Base-by-base conservation (phyloP, 2,888 invertebrate genomes). In the Melieria omissa region DNA sequence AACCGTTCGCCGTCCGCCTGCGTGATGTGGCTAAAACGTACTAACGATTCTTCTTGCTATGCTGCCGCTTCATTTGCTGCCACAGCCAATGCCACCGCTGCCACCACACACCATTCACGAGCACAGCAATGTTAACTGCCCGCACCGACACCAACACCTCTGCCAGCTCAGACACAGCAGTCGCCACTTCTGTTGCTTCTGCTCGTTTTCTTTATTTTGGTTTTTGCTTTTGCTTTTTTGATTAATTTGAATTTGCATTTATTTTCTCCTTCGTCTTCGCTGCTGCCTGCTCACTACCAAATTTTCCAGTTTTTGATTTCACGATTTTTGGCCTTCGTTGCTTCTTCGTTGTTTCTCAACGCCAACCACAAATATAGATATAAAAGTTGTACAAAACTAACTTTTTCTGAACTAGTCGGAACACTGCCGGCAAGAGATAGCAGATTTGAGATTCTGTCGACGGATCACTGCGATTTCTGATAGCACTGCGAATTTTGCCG, bases 1-100 rank as follows among this genome's bases (percentile, higher is more conserved):
- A 42, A 47, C 44, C 16, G 60, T 47, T 47, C 6, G 6, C 42
- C 60, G 44, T 60, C 67, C 60, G 67, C 61, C 60, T 52, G 60
- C 67, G 42, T 67, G 60, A 67, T 65, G 70, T 70, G 65, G 65
- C 70, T 49, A 70, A 70, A 70, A 58, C 65, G 46, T 64, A 70
- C 70, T 70, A 70, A 65, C 70, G 3, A 29, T 64, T 65, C 10
- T 14, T 29, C 44, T 16, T 8, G 52, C 14, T 7, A 9, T 54
- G 5, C 42, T 41, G 52, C 64, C 54, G 14, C 29, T 54, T 49
- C 42, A 65, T 42, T 54, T 44, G 64, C 4, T 54, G 1, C 49
- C 16, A 55, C 44, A 5, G 42, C n/a, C 64, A 47, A 41, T 29
- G 42, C 1, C 10, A 49, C 42, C 41, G 10, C 67, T 42, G 14